A percentile compares a stretch with the other conserved stretches of the same genome.
Evolutionary conservation across 1,140 invertebrate genomes (phyloP).

Genomic region (Micrasema minimum): DNA sequence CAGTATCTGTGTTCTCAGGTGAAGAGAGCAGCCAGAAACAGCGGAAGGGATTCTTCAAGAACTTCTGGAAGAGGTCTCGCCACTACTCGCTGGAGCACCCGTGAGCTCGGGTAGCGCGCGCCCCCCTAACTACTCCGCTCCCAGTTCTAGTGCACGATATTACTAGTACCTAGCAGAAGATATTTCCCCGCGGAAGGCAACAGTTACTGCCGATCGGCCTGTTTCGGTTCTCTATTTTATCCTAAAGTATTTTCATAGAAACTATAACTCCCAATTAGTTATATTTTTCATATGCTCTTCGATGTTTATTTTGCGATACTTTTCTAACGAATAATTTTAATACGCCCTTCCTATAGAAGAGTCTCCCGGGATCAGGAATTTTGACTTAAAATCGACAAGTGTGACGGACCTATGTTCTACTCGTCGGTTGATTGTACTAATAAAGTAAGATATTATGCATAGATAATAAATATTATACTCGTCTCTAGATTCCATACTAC

Average conservation of each 20-base stretch:
- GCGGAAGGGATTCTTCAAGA: conserved; percentile 86
- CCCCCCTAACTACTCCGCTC: background rate
- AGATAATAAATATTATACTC: conserved; percentile 25
- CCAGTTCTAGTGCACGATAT: no score
- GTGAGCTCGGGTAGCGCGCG: conserved; percentile 55
- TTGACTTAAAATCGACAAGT: conserved; percentile 31
- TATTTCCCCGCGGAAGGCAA: background rate
- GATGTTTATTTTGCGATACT: conserved; percentile 27
- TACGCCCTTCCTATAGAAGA: conserved; percentile 31
- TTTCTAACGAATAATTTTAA: conserved; percentile 35
- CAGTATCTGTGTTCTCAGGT: conserved; percentile 64
- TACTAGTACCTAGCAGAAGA: no score
- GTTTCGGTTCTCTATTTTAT: no score
- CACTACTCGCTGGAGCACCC: conserved; percentile 83
- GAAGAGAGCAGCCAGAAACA: conserved; percentile 76
- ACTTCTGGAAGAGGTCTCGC: conserved; percentile 83
- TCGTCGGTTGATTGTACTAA: conserved; percentile 20
- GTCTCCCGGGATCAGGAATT: conserved; percentile 37
- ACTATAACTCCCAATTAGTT: conserved; percentile 9
- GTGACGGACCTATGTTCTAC: conserved; percentile 7
- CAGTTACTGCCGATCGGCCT: background rate
- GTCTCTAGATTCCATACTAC: conserved; percentile 30
- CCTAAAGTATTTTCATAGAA: conserved; percentile 10
- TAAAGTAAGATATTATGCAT: conserved; percentile 21
- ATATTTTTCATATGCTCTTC: conserved; percentile 20